A percentile compares a stretch with the other conserved stretches of the same genome.
Evolutionary conservation across 1,140 invertebrate species (phyloP).

Genomic region (Cydia pomonella): DNA sequence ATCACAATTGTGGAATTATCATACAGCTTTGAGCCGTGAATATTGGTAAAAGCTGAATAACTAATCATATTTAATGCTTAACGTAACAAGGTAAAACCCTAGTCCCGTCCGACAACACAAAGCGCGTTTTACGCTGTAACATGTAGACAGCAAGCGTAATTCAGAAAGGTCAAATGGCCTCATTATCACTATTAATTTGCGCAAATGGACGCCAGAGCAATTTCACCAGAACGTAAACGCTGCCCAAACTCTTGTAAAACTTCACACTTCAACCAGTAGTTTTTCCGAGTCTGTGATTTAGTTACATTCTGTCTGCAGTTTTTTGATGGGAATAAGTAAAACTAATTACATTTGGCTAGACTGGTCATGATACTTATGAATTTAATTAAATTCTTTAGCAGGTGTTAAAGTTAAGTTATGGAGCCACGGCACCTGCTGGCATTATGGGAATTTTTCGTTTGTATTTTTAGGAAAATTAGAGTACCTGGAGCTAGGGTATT

Average conservation of each 20-base stretch:
- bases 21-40: too few species aligned
- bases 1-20: too few species aligned
- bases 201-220: background rate
- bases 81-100: background rate
- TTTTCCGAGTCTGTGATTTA: background rate
- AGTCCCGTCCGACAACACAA: background rate
- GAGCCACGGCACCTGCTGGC: background rate
- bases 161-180: background rate
- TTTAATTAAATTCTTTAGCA: constrained; percentile 11
- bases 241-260: background rate
- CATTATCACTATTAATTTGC: constrained; percentile 6
- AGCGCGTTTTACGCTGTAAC: background rate
- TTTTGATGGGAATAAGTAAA: background rate
- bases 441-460: background rate
- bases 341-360: constrained; percentile 10
- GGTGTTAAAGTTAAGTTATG: constrained; percentile 5
- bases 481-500: background rate
- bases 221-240: background rate
- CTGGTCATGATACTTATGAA: background rate
- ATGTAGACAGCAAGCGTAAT: background rate
- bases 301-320: background rate
- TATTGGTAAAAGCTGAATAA: too few species aligned
- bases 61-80: too few species aligned
- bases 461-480: background rate
- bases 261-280: background rate